Conservation (phyloP, 35 echinoderm and acorn worm genomes). For the Acanthaster planci region DNA sequence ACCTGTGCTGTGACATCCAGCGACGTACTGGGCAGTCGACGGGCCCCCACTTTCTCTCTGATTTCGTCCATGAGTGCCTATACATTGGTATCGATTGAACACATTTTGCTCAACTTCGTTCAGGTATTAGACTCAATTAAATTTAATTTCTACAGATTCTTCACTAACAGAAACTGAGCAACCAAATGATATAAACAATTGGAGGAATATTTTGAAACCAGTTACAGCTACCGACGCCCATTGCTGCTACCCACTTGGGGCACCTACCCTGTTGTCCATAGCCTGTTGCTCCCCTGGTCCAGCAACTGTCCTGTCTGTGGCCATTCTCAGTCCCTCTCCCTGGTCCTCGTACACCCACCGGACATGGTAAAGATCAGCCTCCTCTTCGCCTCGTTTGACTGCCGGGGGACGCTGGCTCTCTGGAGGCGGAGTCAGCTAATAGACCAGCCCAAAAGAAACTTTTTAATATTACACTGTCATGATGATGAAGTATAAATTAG, state of each 20-base stretch:
- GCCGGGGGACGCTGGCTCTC: neutral
- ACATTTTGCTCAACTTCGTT: no score
- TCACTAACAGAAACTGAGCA: no score
- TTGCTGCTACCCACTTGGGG: no score
- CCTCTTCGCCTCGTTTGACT: neutral
- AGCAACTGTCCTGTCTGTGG: neutral
- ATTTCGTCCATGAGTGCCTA: conserved; percentile 12
- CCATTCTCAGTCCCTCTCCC: neutral
- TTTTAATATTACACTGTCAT: no score
- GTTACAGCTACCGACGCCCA: no score
- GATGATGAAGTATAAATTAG: no score
- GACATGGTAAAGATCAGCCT: conserved; percentile 7
- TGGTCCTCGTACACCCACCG: conserved; percentile 7
- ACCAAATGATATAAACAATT: no score
- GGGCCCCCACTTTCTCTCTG: neutral
- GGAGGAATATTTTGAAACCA: no score
- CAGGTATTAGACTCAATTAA: no score
- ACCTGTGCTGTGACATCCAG: conserved; percentile 12
- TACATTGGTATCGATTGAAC: neutral
- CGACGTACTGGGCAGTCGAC: neutral
- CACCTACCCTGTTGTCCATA: neutral
- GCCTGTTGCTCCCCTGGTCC: no score
- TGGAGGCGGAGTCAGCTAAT: neutral
- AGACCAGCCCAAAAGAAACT: no score
- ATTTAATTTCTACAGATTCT: no score